Conservation (phyloP, 1,140 invertebrate species). For the Leptestheria dahalacensis region DNA sequence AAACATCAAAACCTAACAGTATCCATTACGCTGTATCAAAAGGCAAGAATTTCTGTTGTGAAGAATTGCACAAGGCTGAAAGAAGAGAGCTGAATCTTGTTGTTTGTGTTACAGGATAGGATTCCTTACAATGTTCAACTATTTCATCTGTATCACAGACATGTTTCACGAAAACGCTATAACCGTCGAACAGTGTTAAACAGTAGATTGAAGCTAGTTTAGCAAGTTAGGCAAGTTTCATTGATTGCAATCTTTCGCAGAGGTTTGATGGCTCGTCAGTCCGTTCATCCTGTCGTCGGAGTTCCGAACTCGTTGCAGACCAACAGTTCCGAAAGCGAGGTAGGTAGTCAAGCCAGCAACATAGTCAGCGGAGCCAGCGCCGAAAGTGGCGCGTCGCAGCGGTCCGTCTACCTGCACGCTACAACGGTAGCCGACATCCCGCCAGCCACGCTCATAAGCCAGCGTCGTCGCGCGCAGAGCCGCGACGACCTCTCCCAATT, state of each 20-base stretch:
- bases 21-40: too few relatives aligned
- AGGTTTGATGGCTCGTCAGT: not conserved
- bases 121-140: too few relatives aligned
- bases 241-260: not conserved
- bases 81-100: too few relatives aligned
- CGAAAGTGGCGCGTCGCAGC: conserved; percentile 42
- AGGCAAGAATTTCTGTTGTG: too few relatives aligned
- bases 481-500: conserved; percentile 46
- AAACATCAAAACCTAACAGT: too few relatives aligned
- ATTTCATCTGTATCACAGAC: too few relatives aligned
- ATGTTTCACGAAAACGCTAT: too few relatives aligned
- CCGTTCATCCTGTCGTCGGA: conserved; percentile 13
- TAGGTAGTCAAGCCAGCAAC: conserved; percentile 35
- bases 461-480: conserved; percentile 33
- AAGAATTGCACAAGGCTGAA: too few relatives aligned
- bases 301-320: not conserved
- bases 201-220: too few relatives aligned
- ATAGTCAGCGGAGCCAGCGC: not conserved
- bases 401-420: conserved; percentile 62
- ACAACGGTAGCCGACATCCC: conserved; percentile 64
- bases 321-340: conserved; percentile 19
- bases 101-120: too few relatives aligned
- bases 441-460: not conserved
- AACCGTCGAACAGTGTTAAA: too few relatives aligned
- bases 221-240: too few relatives aligned